phyloP scores from a whole-genome alignment of 2,113 vertebrate genomes.

The Pseudorasbora parva region DNA sequence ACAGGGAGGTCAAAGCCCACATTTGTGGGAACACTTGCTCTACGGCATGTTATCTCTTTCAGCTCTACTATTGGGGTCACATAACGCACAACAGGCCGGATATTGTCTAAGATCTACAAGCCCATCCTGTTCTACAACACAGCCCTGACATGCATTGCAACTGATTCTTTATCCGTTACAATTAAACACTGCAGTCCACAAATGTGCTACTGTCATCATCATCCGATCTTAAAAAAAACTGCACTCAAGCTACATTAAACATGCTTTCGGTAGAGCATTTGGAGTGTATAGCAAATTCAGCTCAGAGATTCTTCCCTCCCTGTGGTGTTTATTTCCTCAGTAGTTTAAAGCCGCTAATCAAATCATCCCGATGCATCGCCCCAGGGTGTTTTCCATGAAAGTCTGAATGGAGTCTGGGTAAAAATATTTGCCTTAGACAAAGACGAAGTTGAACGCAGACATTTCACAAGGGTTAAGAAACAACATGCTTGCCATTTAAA shows the following conservation, averaged over 20 bases:
- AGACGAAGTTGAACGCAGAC: neutral
- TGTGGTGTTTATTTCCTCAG: slow-evolving; percentile 12
- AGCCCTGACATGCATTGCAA: neutral
- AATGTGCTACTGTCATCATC: neutral
- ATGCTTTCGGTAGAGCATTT: neutral
- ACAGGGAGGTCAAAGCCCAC: slow-evolving; percentile 23
- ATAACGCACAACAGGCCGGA: neutral
- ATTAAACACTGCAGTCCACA: neutral
- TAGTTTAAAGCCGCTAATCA: slow-evolving; percentile 23
- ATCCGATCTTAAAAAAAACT: neutral
- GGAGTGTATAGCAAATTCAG: neutral
- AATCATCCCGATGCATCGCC: slow-evolving; percentile 16
- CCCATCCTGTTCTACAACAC: neutral
- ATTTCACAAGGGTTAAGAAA: neutral
- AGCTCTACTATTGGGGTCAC: neutral
- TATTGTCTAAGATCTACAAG: neutral
- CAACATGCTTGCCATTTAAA: neutral
- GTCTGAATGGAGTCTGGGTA: neutral
- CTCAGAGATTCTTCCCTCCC: neutral
- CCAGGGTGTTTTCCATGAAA: slow-evolving; percentile 11
- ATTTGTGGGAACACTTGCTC: neutral
- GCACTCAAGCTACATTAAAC: slow-evolving; percentile 13
- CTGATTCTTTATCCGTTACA: slow-evolving; percentile 10
- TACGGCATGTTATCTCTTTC: neutral
- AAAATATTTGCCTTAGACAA: neutral